These are phyloP conservation scores for Leptobrachium leishanense DNA, from an alignment of 2,113 vertebrate genomes.

Conservation along the genomic window DNA sequence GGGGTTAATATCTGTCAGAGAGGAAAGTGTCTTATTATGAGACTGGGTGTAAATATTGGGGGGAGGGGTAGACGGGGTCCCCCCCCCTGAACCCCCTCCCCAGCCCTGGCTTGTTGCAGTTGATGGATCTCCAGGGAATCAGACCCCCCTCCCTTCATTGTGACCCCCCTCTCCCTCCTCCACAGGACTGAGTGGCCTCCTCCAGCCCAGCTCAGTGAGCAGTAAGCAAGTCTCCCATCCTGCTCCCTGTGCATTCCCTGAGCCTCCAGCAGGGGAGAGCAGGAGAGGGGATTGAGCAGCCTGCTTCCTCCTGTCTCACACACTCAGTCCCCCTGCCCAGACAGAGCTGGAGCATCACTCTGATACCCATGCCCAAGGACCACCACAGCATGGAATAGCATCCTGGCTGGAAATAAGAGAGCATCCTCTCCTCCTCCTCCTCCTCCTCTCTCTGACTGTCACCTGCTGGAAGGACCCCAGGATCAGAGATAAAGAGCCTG, in stretches of 20 bases:
- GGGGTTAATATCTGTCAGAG: neutral
- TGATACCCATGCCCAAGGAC: neutral
- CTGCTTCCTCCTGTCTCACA: constrained; percentile 8
- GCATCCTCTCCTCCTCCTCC: constrained; percentile 9
- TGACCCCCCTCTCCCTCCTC: neutral
- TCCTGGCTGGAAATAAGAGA: neutral
- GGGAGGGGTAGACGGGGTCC: neutral
- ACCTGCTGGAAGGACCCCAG: constrained; percentile 6
- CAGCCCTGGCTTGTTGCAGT: neutral
- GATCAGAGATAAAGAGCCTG: constrained; percentile 2
- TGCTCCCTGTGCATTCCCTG: constrained; percentile 66
- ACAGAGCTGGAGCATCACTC: constrained; percentile 43
- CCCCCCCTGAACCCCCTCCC: no score
- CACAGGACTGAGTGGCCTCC: constrained; percentile 44
- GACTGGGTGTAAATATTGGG: no score
- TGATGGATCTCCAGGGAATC: constrained; percentile 35
- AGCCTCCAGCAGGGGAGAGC: constrained; percentile 72
- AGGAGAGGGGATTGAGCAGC: constrained; percentile 15
- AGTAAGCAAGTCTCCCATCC: constrained; percentile 47
- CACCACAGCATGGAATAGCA: constrained; percentile 26
- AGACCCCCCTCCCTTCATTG: constrained; percentile 3
- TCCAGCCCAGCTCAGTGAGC: constrained; percentile 48
- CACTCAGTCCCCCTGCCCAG: constrained; percentile 31
- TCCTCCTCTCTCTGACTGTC: neutral
- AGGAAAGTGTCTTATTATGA: neutral